A percentile compares a stretch with the other conserved stretches of the same genome.
phyloP scores from a whole-genome alignment of 2,113 vertebrate species.

The Peromyscus leucopus region DNA sequence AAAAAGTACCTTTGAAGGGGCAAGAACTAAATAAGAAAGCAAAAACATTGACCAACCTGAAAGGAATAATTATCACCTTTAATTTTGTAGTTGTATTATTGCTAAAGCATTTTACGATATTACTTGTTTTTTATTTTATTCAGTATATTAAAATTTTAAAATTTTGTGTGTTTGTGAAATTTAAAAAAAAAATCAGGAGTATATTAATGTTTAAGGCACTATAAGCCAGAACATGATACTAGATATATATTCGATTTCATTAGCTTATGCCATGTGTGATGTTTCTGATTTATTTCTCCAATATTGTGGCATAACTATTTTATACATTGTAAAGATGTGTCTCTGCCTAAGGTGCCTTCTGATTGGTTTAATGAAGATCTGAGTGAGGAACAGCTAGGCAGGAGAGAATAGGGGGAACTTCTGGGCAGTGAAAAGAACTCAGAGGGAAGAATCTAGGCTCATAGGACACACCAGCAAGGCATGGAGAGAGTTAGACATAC shows the following conservation, averaged over 20 bases:
- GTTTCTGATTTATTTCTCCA: background rate
- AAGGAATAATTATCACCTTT: background rate
- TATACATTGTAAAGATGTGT: too few species aligned
- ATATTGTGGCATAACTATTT: too few species aligned
- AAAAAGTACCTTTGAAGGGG: background rate
- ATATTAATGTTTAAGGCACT: background rate
- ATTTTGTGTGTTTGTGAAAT: background rate
- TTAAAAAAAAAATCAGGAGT: slow-evolving; percentile 3
- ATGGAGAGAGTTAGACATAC: too few species aligned
- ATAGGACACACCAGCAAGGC: too few species aligned
- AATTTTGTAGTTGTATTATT: background rate
- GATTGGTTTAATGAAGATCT: too few species aligned
- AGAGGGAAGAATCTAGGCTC: too few species aligned
- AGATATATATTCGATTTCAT: background rate
- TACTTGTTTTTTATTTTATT: background rate
- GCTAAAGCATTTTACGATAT: background rate
- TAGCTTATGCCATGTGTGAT: background rate
- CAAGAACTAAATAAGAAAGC: background rate
- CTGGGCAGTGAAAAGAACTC: too few species aligned
- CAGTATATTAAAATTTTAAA: background rate
- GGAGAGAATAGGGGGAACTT: too few species aligned
- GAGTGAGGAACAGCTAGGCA: too few species aligned
- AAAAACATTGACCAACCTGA: background rate
- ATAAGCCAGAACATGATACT: background rate
- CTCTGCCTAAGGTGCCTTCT: too few species aligned